phyloP scores from a whole-genome alignment of 1,140 invertebrate species.

The Cyclina sinensis region DNA sequence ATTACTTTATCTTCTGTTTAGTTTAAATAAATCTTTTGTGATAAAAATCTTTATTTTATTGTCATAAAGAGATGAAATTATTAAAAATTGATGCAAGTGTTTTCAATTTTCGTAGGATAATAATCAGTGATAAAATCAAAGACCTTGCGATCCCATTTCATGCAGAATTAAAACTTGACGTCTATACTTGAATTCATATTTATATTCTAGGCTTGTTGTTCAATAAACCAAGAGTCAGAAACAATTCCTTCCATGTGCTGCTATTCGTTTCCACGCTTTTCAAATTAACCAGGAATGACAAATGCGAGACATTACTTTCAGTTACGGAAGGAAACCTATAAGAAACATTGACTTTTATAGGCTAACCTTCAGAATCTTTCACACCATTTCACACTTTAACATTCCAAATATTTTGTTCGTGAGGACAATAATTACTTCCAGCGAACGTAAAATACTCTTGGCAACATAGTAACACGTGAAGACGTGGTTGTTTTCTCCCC shows the following conservation, averaged over 20 bases:
- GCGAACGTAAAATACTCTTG: neutral
- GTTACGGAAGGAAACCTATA: constrained; percentile 9
- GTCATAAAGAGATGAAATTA: too few species aligned
- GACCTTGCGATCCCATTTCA: too few species aligned
- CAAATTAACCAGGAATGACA: constrained; percentile 12
- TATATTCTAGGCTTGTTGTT: too few species aligned
- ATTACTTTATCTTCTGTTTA: neutral
- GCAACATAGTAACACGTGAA: neutral
- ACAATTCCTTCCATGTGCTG: too few species aligned
- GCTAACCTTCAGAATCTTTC: neutral
- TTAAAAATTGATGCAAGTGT: too few species aligned
- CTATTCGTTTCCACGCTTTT: neutral
- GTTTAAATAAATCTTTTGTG: neutral
- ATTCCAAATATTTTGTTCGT: constrained; percentile 3
- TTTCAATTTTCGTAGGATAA: too few species aligned
- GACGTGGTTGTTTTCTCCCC: too few species aligned
- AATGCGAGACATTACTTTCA: neutral
- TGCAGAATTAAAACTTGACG: too few species aligned
- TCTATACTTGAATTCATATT: too few species aligned
- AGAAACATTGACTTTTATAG: constrained; percentile 33
- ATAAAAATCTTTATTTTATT: too few species aligned
- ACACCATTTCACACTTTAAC: neutral
- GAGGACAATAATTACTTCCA: constrained; percentile 3
- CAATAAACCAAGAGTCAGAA: too few species aligned
- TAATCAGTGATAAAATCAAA: too few species aligned